Conservation (phyloP, 2,888 invertebrate species). For the Sminthurinus aureus region DNA sequence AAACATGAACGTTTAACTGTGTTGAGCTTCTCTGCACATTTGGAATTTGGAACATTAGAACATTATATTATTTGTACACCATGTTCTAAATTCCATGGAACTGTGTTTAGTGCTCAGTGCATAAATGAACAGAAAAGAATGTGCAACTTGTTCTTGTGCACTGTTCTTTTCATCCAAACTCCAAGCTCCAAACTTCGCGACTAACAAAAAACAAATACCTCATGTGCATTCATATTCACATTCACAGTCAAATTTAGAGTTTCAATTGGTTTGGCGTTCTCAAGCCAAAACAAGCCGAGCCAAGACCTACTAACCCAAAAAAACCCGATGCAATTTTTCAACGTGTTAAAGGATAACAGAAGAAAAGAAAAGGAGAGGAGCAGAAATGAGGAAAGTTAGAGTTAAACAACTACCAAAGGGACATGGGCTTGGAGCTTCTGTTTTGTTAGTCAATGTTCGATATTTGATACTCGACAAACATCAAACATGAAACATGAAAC, state of each 20-base stretch:
- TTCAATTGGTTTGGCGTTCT: neutral
- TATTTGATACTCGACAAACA: no score
- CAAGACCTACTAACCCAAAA: constrained; percentile 17
- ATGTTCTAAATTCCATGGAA: no score
- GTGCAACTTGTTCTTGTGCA: no score
- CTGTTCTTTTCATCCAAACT: no score
- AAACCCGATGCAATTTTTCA: constrained; percentile 7
- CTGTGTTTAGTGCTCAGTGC: no score
- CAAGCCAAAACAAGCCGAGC: neutral
- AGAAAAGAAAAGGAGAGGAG: neutral
- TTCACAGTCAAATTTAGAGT: neutral
- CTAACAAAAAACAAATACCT: neutral
- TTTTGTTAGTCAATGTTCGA: neutral
- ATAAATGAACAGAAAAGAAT: no score
- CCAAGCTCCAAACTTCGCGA: neutral
- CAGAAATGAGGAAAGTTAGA: neutral
- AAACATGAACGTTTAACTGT: no score
- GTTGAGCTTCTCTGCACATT: no score
- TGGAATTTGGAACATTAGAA: no score
- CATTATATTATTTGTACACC: no score
- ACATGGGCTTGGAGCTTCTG: neutral
- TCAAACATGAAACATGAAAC: no score
- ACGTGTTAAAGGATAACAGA: neutral
- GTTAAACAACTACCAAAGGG: neutral
- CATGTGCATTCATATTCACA: neutral